Evolutionary conservation across 2,888 invertebrate species (phyloP).

Genomic region (Unio delphinus): DNA sequence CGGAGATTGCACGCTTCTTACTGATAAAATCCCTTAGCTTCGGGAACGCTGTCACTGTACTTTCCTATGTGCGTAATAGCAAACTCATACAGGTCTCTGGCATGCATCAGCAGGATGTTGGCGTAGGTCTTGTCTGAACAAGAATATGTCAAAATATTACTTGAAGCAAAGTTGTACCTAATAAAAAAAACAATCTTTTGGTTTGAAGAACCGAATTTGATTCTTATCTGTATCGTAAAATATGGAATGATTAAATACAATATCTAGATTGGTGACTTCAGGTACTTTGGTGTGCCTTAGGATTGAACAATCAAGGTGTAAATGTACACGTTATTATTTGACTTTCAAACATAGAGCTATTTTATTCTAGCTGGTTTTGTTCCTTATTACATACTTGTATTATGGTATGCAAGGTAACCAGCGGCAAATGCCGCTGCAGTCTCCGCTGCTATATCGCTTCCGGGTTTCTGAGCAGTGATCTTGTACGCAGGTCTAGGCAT

Average conservation of each 20-base stretch:
- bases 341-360: too few species aligned
- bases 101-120: constrained; percentile 40
- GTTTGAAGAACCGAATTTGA: too few species aligned
- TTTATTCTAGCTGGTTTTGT: too few species aligned
- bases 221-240: too few species aligned
- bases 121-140: constrained; percentile 40
- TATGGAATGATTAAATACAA: too few species aligned
- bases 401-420: constrained; percentile 50
- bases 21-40: constrained; percentile 47
- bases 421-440: constrained; percentile 75
- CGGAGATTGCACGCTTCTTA: constrained; percentile 1
- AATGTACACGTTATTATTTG: too few species aligned
- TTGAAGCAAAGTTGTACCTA: background rate
- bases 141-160: background rate
- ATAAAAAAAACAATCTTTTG: too few species aligned
- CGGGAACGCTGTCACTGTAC: constrained; percentile 45
- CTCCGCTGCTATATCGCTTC: constrained; percentile 78
- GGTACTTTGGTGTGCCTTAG: background rate
- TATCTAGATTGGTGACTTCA: too few species aligned
- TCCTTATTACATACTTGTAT: constrained; percentile 26
- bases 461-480: constrained; percentile 75
- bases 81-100: constrained; percentile 49
- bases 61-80: constrained; percentile 41
- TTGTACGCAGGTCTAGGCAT: constrained; percentile 76
- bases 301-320: too few species aligned